Evolutionary conservation across 1,140 invertebrate genomes (phyloP).

Genomic region (Eupeodes corollae): DNA sequence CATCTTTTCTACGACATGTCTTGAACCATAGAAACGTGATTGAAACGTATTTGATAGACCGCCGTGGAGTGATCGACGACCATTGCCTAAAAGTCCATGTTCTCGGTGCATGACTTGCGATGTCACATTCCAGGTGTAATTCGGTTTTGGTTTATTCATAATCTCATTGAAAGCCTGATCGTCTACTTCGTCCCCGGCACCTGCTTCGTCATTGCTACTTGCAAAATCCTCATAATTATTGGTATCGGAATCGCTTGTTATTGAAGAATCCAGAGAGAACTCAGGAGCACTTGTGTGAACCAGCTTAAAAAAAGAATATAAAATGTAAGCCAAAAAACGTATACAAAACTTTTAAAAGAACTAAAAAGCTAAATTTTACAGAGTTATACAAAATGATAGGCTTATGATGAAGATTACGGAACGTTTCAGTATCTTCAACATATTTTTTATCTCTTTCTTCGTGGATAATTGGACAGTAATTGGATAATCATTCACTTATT

Average conservation of each 20-base stretch:
- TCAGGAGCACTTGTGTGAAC: background rate
- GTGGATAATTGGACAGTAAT: no score
- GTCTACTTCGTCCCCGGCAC: background rate
- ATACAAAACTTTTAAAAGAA: no score
- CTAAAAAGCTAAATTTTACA: no score
- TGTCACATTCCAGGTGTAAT: constrained; percentile 15
- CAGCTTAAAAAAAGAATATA: no score
- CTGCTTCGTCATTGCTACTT: constrained; percentile 1
- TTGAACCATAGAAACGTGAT: constrained; percentile 64
- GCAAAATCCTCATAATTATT: background rate
- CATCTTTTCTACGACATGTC: constrained; percentile 71
- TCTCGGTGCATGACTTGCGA: constrained; percentile 24
- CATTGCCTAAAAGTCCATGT: constrained; percentile 14
- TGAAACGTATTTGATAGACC: constrained; percentile 8
- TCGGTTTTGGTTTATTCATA: constrained; percentile 20
- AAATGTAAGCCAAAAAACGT: no score
- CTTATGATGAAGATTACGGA: no score
- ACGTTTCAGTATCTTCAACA: no score
- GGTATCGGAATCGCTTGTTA: background rate
- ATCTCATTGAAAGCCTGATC: constrained; percentile 6
- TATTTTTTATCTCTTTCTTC: no score
- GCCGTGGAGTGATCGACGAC: constrained; percentile 2
- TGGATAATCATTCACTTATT: no score
- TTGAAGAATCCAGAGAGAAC: background rate
- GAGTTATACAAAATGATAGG: no score